phyloP scores from a whole-genome alignment of 2,797 vertebrate genomes.

The Oreochromis mossambicus region DNA sequence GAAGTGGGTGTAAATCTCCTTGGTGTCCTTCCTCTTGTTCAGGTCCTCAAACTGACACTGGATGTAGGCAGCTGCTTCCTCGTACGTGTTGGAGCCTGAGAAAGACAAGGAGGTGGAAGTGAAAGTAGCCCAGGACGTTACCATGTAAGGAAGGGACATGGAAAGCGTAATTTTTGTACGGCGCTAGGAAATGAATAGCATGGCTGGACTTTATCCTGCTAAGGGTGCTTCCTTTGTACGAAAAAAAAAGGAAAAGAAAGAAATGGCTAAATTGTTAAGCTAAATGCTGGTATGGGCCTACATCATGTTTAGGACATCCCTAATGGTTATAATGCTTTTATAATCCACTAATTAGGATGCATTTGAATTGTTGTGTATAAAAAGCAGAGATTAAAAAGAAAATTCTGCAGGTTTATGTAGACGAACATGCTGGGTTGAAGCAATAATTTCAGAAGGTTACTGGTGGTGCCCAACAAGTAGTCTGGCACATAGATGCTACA shows the following conservation, averaged over 20 bases:
- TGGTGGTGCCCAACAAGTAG: not conserved
- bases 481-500: not conserved
- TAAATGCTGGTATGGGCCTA: not conserved
- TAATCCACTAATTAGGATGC: not conserved
- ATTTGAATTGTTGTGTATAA: not conserved
- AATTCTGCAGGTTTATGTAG: not conserved
- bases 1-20: slow-evolving; percentile 99
- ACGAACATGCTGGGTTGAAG: not conserved
- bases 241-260: not conserved
- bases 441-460: not conserved
- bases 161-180: not conserved
- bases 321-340: not conserved
- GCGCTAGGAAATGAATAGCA: not conserved
- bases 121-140: slow-evolving; percentile 1
- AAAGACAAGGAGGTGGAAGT: not conserved
- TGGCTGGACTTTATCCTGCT: not conserved
- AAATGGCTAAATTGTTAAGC: not conserved
- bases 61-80: slow-evolving; percentile 97
- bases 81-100: slow-evolving; percentile 95
- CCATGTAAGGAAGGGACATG: not conserved
- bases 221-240: not conserved
- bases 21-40: slow-evolving; percentile 98
- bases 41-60: slow-evolving; percentile 99
- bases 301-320: not conserved
- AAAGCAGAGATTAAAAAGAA: not conserved